Evolutionary conservation across 2,888 invertebrate genomes (phyloP).

Genomic region (Diplolepis rosae): DNA sequence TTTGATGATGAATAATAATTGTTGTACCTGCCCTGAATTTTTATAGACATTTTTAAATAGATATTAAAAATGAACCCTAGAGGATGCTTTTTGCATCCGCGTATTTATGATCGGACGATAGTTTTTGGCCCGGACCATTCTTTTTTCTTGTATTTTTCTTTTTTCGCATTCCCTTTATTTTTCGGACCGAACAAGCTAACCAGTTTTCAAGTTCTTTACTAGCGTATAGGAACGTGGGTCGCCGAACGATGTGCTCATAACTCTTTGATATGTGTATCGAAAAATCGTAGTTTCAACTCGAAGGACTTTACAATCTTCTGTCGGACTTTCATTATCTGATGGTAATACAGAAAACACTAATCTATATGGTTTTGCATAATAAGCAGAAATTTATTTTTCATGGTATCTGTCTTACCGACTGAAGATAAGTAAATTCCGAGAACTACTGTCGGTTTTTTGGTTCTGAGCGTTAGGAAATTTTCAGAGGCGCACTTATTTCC

Average conservation of each 20-base stretch:
- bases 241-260: slow-evolving; percentile 67
- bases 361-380: background rate
- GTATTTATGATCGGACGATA: slow-evolving; percentile 55
- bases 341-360: slow-evolving; percentile 31
- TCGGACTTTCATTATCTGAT: slow-evolving; percentile 31
- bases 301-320: slow-evolving; percentile 34
- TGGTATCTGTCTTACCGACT: background rate
- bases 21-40: slow-evolving; percentile 2
- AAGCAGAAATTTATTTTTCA: background rate
- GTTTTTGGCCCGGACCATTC: slow-evolving; percentile 54
- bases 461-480: background rate
- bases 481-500: background rate
- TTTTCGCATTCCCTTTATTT: slow-evolving; percentile 55
- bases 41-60: slow-evolving; percentile 3
- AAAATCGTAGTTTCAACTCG: slow-evolving; percentile 43
- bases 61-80: slow-evolving; percentile 30
- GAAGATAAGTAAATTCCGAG: background rate
- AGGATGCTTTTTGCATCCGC: slow-evolving; percentile 44
- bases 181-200: slow-evolving; percentile 56
- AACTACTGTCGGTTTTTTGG: background rate
- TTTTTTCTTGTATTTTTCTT: slow-evolving; percentile 47
- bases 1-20: slow-evolving; percentile 25
- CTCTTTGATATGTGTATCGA: slow-evolving; percentile 62
- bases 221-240: slow-evolving; percentile 58
- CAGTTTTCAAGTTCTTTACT: slow-evolving; percentile 61